phyloP scores from a whole-genome alignment of 1,140 invertebrate species.

The Scaptomyza graminum region DNA sequence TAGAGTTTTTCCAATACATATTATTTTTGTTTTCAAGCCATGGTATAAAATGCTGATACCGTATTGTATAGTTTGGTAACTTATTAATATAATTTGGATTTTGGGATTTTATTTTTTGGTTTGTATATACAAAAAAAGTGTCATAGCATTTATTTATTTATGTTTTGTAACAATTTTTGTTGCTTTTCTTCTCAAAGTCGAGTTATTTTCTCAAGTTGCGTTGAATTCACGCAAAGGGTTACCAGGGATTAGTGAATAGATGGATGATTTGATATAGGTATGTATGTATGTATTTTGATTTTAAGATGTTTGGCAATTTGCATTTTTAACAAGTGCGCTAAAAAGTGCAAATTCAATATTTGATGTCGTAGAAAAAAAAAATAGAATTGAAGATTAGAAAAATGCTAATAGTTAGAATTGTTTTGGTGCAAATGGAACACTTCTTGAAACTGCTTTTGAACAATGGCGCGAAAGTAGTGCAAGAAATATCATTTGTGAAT shows the following conservation, averaged over 20 bases:
- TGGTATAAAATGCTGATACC: slow-evolving; percentile 71
- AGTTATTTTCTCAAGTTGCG: slow-evolving; percentile 7
- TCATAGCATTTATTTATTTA: background rate
- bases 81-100: slow-evolving; percentile 58
- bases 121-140: slow-evolving; percentile 62
- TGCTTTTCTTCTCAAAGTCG: slow-evolving; percentile 20
- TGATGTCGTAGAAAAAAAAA: background rate
- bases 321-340: slow-evolving; percentile 84
- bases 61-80: slow-evolving; percentile 45
- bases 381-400: slow-evolving; percentile 1
- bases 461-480: slow-evolving; percentile 73
- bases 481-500: slow-evolving; percentile 77
- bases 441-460: slow-evolving; percentile 78
- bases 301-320: slow-evolving; percentile 56
- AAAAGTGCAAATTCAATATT: slow-evolving; percentile 76
- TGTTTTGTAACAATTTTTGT: slow-evolving; percentile 69
- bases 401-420: background rate
- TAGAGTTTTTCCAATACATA: slow-evolving; percentile 38
- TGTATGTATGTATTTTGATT: background rate
- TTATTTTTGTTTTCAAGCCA: slow-evolving; percentile 23
- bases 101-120: slow-evolving; percentile 41
- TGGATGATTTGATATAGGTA: background rate
- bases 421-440: slow-evolving; percentile 68
- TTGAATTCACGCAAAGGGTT: slow-evolving; percentile 19
- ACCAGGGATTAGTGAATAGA: slow-evolving; percentile 14